Evolutionary conservation across 2,888 invertebrate species (phyloP).

Genomic region (Sussaba pulchella): DNA sequence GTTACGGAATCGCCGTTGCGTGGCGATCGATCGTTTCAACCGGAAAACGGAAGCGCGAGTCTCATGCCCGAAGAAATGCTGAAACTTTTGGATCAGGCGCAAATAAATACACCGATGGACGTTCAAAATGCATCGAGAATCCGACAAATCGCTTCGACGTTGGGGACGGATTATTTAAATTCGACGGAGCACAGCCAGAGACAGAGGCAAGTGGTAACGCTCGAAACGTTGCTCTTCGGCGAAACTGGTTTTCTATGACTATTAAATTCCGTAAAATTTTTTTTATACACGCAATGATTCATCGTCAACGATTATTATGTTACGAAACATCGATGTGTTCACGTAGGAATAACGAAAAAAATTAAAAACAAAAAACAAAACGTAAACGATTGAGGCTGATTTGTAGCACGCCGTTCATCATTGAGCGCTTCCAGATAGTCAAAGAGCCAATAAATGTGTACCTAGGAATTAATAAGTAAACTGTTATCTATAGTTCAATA

Average conservation of each 20-base stretch:
- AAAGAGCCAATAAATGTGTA: conserved; percentile 36
- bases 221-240: conserved; percentile 81
- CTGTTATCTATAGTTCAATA: conserved; percentile 1
- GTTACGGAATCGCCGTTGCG: conserved; percentile 28
- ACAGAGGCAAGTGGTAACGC: conserved; percentile 81
- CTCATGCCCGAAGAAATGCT: conserved; percentile 80
- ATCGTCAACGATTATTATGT: conserved; percentile 4
- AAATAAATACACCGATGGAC: conserved; percentile 77
- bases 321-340: not conserved
- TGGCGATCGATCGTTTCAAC: conserved; percentile 46
- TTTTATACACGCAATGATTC: not conserved
- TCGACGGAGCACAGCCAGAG: conserved; percentile 69
- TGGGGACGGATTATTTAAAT: conserved; percentile 49
- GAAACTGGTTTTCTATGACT: conserved; percentile 78
- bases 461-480: conserved; percentile 12
- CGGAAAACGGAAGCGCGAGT: conserved; percentile 63
- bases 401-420: conserved; percentile 23
- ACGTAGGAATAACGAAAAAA: conserved; percentile 12
- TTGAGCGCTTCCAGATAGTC: conserved; percentile 61
- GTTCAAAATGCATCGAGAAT: conserved; percentile 70
- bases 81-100: conserved; percentile 81
- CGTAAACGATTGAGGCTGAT: conserved; percentile 30
- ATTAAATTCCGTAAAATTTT: conserved; percentile 9
- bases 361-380: not conserved
- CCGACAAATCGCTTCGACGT: conserved; percentile 54